Percentiles rank a stretch among this genome's conserved stretches.
Conservation (phyloP, 2,888 invertebrate genomes). For the Andrena camellia region DNA sequence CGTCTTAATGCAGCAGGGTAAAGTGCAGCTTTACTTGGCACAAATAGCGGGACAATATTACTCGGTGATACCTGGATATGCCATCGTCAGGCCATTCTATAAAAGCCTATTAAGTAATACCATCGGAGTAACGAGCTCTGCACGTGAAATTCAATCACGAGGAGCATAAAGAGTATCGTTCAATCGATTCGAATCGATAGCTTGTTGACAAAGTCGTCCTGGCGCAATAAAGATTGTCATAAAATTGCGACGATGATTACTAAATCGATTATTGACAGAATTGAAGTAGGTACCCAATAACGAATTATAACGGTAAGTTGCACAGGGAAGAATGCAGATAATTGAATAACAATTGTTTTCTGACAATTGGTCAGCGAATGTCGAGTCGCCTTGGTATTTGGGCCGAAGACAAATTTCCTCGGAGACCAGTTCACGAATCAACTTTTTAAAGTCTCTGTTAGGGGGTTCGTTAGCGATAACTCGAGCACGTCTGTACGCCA, state of each 20-base stretch:
- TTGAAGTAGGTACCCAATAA: no score
- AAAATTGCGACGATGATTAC: conserved; percentile 3
- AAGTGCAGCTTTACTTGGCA: not conserved
- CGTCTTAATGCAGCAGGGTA: not conserved
- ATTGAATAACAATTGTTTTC: conserved; percentile 26
- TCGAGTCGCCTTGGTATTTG: conserved; percentile 41
- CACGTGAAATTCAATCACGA: conserved; percentile 44
- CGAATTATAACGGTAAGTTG: not conserved
- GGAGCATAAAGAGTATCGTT: not conserved
- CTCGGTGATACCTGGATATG: conserved; percentile 10
- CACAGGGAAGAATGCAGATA: not conserved
- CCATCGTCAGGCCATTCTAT: not conserved
- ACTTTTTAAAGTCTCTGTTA: conserved; percentile 75
- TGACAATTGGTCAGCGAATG: conserved; percentile 59
- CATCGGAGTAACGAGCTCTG: conserved; percentile 12
- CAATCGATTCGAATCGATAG: conserved; percentile 32
- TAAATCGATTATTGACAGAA: not conserved
- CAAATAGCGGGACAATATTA: conserved; percentile 23
- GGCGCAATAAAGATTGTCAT: not conserved
- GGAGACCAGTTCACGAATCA: conserved; percentile 75
- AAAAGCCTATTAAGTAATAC: conserved; percentile 43
- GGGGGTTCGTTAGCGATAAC: conserved; percentile 74
- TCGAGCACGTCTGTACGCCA: conserved; percentile 64
- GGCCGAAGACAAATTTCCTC: conserved; percentile 75
- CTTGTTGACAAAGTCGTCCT: not conserved